phyloP scores from a whole-genome alignment of 2,888 invertebrate genomes.

The Anthophora plumipes region DNA sequence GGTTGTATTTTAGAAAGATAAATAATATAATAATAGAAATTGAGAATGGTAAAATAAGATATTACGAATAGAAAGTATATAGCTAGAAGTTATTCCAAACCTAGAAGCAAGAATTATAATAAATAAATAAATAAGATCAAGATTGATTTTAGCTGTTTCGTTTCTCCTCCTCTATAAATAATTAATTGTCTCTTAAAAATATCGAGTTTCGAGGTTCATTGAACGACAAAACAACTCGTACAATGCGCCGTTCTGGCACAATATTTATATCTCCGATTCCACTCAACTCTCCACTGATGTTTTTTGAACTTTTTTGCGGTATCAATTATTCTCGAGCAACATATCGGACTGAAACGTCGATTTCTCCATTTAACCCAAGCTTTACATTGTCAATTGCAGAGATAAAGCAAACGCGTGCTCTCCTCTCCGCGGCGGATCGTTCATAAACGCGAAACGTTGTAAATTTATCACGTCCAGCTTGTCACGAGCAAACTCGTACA shows the following conservation, averaged over 20 bases:
- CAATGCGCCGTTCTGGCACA: neutral
- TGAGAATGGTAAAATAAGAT: no score
- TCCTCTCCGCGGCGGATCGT: neutral
- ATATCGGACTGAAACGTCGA: conserved; percentile 33
- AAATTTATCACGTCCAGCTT: conserved; percentile 36
- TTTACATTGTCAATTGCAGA: conserved; percentile 40
- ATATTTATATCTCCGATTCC: neutral
- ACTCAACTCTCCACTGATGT: neutral
- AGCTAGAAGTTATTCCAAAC: no score
- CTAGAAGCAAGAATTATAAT: neutral
- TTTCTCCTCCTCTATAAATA: neutral
- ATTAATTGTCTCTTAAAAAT: neutral
- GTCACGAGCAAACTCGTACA: conserved; percentile 1
- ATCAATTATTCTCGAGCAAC: conserved; percentile 42
- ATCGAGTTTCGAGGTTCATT: neutral
- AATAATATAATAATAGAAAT: no score
- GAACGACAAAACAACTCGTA: neutral
- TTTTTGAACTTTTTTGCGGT: conserved; percentile 12
- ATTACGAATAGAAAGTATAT: no score
- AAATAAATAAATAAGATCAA: neutral
- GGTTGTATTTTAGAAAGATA: no score
- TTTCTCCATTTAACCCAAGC: conserved; percentile 32
- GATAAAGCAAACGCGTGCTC: conserved; percentile 22
- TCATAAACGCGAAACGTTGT: conserved; percentile 27
- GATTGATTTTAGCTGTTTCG: neutral